Conservation (phyloP, 2,797 vertebrate genomes). For the Muscicapa striata region DNA sequence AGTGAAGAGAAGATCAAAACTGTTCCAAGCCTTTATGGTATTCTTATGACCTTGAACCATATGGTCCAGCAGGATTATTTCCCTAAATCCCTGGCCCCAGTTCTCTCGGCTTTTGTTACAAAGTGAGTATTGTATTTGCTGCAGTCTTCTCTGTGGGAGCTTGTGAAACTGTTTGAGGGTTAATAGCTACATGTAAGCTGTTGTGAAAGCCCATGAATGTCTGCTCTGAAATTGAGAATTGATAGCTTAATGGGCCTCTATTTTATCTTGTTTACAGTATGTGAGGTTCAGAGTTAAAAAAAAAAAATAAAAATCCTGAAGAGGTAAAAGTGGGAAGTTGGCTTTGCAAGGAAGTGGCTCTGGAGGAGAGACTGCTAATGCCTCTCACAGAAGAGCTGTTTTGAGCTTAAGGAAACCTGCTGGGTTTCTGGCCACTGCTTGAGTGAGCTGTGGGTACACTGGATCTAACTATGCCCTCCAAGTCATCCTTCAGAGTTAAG, state of each 20-base stretch:
- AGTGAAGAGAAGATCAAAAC: slow-evolving; percentile 94
- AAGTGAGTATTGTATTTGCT: slow-evolving; percentile 82
- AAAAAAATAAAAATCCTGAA: neutral
- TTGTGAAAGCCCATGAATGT: neutral
- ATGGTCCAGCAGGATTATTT: slow-evolving; percentile 93
- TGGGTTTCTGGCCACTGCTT: neutral
- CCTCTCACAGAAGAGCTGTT: neutral
- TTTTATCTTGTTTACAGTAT: neutral
- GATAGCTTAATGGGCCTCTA: neutral
- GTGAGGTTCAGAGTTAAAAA: neutral
- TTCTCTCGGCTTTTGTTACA: slow-evolving; percentile 88
- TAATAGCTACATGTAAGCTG: neutral
- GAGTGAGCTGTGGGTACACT: neutral
- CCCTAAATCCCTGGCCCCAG: slow-evolving; percentile 84
- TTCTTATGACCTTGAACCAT: slow-evolving; percentile 90
- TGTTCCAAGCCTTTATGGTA: slow-evolving; percentile 87
- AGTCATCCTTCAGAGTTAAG: neutral
- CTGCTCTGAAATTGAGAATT: neutral
- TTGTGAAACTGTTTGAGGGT: neutral
- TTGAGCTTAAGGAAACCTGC: neutral
- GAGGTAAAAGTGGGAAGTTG: neutral
- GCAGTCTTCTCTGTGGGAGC: neutral
- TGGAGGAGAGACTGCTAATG: neutral
- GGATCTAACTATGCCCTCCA: neutral
- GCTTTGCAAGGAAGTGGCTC: neutral